Evolutionary conservation across 2,888 invertebrate species (phyloP).

Genomic region (Macrophya alboannulata): DNA sequence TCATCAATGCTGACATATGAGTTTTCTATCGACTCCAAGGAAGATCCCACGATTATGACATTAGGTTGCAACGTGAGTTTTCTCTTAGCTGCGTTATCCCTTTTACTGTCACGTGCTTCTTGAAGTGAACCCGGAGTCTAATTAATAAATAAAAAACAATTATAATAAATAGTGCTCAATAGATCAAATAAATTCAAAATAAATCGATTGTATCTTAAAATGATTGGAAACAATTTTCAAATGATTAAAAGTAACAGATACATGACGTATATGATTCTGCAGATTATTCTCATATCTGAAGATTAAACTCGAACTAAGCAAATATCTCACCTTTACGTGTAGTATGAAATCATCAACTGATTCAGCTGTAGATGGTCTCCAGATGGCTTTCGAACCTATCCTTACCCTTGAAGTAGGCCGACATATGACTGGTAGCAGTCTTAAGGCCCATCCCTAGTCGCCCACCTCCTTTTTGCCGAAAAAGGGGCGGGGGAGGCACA

Average conservation of each 20-base stretch:
- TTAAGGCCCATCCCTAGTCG: no score
- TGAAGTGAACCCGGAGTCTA: not conserved
- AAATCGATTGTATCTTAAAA: no score
- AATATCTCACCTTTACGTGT: slow-evolving; percentile 57
- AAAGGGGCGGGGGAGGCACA: no score
- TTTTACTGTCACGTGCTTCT: not conserved
- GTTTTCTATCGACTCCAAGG: not conserved
- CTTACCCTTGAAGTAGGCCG: slow-evolving; percentile 54
- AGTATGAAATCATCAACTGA: slow-evolving; percentile 57
- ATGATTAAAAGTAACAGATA: not conserved
- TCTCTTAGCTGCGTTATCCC: not conserved
- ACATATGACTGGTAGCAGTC: slow-evolving; percentile 54
- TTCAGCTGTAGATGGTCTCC: slow-evolving; percentile 59
- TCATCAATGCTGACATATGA: not conserved
- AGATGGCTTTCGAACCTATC: slow-evolving; percentile 51
- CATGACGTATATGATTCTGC: not conserved
- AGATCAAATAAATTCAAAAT: no score
- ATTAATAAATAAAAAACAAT: not conserved
- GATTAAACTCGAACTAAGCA: not conserved
- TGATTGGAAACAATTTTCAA: not conserved
- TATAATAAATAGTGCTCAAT: not conserved
- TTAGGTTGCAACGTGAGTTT: not conserved
- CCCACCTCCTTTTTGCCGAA: no score
- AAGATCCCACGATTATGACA: not conserved
- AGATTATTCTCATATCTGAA: not conserved